Percentiles rank a stretch among this genome's conserved stretches.
Conservation (phyloP, 1,140 invertebrate genomes). For the Drosophila guanche region DNA sequence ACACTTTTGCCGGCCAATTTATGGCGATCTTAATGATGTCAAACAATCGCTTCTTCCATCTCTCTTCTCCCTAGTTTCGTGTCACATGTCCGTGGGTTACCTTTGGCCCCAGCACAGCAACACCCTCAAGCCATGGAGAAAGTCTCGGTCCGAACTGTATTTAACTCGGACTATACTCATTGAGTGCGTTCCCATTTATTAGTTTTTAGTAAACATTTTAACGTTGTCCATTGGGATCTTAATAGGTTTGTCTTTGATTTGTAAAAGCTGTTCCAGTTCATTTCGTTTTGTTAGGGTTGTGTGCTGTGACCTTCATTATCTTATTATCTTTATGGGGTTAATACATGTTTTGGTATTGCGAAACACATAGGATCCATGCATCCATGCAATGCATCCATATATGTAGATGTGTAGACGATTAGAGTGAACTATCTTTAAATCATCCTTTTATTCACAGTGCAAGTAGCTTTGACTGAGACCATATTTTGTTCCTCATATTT, state of each 20-base stretch:
- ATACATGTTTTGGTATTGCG: constrained; percentile 5
- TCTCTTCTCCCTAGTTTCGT: too few relatives aligned
- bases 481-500: too few relatives aligned
- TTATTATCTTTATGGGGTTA: constrained; percentile 27
- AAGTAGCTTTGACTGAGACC: too few relatives aligned
- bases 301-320: constrained; percentile 37
- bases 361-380: background rate
- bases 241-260: constrained; percentile 41
- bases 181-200: constrained; percentile 12
- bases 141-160: constrained; percentile 36
- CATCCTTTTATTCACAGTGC: too few relatives aligned
- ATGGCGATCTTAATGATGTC: constrained; percentile 64
- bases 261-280: constrained; percentile 12
- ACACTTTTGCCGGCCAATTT: constrained; percentile 71
- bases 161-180: constrained; percentile 11
- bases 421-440: too few relatives aligned
- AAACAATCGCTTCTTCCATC: constrained; percentile 26
- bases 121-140: constrained; percentile 71
- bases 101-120: constrained; percentile 25
- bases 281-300: constrained; percentile 22
- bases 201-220: constrained; percentile 58
- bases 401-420: background rate
- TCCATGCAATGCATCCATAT: background rate
- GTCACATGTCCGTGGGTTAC: constrained; percentile 66
- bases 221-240: constrained; percentile 52